Conservation (phyloP, 2,797 vertebrate species). For the Falco columbarius region DNA sequence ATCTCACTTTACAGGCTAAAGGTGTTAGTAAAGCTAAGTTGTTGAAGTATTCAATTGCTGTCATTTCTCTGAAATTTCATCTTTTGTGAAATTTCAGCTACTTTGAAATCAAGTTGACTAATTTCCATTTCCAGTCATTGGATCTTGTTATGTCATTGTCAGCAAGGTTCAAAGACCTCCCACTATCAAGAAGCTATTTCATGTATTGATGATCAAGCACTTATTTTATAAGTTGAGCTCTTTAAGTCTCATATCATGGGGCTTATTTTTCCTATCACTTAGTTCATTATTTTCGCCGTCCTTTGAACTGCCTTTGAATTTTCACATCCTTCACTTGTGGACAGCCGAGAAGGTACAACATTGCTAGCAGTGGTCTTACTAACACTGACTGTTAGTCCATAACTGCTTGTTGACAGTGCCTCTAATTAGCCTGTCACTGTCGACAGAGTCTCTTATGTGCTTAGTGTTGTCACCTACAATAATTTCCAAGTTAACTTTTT, state of each 20-base stretch:
- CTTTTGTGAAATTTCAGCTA: not conserved
- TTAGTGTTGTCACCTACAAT: not conserved
- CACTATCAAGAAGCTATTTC: slow-evolving; percentile 21
- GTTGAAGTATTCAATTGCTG: not conserved
- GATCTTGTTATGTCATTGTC: slow-evolving; percentile 47
- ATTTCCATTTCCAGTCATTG: slow-evolving; percentile 41
- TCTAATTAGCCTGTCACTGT: not conserved
- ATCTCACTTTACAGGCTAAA: not conserved
- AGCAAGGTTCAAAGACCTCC: slow-evolving; percentile 53
- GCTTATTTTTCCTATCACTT: not conserved
- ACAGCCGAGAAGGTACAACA: not conserved
- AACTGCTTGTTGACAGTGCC: not conserved
- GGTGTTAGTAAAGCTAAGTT: slow-evolving; percentile 3
- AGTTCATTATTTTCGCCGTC: not conserved
- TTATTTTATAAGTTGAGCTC: not conserved
- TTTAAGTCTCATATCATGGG: not conserved
- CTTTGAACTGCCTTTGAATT: slow-evolving; percentile 18
- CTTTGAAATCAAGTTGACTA: slow-evolving; percentile 17
- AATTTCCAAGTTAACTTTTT: not conserved
- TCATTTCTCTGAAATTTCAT: slow-evolving; percentile 1
- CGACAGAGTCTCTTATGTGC: not conserved
- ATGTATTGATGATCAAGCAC: slow-evolving; percentile 33
- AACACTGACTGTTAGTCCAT: not conserved
- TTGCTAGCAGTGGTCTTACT: not conserved
- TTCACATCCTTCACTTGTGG: not conserved